Base-by-base conservation (phyloP, 2,888 invertebrate genomes). In the Bombyx huttoni region DNA sequence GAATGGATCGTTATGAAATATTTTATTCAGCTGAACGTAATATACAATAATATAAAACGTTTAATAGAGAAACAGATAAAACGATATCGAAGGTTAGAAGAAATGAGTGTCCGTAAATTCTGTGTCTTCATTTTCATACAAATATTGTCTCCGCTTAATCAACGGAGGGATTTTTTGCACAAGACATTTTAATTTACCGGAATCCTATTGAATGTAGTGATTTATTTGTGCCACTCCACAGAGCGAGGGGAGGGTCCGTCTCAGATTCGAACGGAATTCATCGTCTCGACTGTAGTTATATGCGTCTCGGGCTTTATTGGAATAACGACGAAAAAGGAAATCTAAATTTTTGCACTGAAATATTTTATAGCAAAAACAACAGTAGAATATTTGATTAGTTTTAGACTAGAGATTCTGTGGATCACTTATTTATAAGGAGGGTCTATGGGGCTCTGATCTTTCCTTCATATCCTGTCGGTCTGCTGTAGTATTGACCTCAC, bases 121-220 rank as follows among this genome's bases (percentile, higher is more conserved):
- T 7, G 40, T 40, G 8, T 40, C 40, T 3, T 40, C 6, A 40
- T 40, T 40, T 40, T 40, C 40, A 40, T 40, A 40, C 40, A 40
- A 40, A 40, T 40, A 40, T 10, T 40, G 40, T 35, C 48, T n/a
- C 47, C 58, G 54, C 57, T 58, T 66, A 67, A 70, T 68, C 64
- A 67, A 59, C 58, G 57, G 56, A 53, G 56, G 56, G 58, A 54
- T 47, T 55, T 58, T 56, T 53, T 54, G 60, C 57, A 58, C 51
- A 34, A 53, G 56, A 56, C 57, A 55, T 57, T 61, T 62, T 61
- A 60, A 62, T 64, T 63, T 68, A 61, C 47, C 52, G 46, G 60
- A 59, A 66, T 62, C 59, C 61, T 60, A 66, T 66, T 63, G 60
- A 59, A 67, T 64, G 53, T 54, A 58, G 61, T 63, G 70, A 71